A percentile compares a stretch with the other conserved stretches of the same genome.
These are phyloP conservation scores for Coregonus clupeaformis DNA, from an alignment of 2,113 vertebrate species.

Conservation along the genomic window DNA sequence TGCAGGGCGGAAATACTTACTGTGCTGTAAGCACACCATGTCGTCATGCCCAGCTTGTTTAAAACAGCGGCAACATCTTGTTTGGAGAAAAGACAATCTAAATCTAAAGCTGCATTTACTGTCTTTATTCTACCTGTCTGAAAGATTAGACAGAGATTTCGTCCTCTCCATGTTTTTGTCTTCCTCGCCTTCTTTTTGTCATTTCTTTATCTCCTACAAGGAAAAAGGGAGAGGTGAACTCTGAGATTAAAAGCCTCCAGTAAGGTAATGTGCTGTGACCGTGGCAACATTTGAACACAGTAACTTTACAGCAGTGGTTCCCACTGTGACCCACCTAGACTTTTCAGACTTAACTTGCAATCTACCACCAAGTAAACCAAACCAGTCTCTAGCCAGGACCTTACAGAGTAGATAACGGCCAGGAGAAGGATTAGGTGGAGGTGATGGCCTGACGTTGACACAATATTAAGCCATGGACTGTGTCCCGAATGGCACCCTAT, in stretches of 20 bases:
- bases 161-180: slow-evolving; percentile 25
- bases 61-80: slow-evolving; percentile 22
- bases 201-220: slow-evolving; percentile 24
- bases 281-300: not conserved
- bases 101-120: slow-evolving; percentile 6
- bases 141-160: slow-evolving; percentile 13
- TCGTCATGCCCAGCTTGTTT: slow-evolving; percentile 10
- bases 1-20: slow-evolving; percentile 16
- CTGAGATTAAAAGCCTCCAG: not conserved
- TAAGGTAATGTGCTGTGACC: not conserved
- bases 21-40: slow-evolving; percentile 4
- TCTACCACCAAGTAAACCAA: too few relatives aligned
- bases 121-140: not conserved
- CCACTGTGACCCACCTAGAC: too few relatives aligned
- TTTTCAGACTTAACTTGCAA: too few relatives aligned
- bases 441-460: too few relatives aligned
- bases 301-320: too few relatives aligned
- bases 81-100: slow-evolving; percentile 4
- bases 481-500: too few relatives aligned
- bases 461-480: too few relatives aligned
- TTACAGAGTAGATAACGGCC: too few relatives aligned
- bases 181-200: slow-evolving; percentile 24
- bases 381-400: too few relatives aligned
- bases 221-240: not conserved
- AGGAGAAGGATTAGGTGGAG: too few relatives aligned